Evolutionary conservation across 2,113 vertebrate genomes (phyloP), one percentile per base, ranked within the genome.

Genomic region (Nanger granti): DNA sequence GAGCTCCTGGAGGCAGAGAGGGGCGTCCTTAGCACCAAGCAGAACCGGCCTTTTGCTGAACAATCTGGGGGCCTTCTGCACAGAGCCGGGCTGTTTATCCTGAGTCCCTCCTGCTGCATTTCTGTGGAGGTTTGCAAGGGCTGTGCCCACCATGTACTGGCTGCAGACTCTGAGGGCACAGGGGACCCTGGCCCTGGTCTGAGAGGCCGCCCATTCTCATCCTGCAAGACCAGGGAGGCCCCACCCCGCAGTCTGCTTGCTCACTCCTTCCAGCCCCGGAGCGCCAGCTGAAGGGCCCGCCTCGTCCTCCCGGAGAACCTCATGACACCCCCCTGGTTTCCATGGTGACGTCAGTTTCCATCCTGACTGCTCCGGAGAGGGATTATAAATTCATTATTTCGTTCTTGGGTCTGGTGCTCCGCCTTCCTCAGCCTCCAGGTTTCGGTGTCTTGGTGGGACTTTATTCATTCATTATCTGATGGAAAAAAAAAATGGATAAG

Each of bases 271-370:
- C 17, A 7, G 4, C 28, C 28, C 60, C 52, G 44, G 86, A 64
- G 41, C 22, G 15, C 85, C 84, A 3, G 52, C 11, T 13, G 18
- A 64, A 29, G 55, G 17, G 24, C 47, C 94, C 34, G 54, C n/a
- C 54, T 2, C 28, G 73, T 89, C 20, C 82, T 57, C 49, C 95
- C 34, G 26, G 37, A 94, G 87, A 96, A 31, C 26, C 97, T 95
- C 76, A 20, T 52, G 82, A 12, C 4, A 2, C 87, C 96, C 0
- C 29, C 64, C 88, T 73, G 34, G 98, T 98, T 98, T 98, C 98
- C 98, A 98, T 98, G 97, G 98, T 31, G 92, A 98, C 55, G 91
- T 87, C 91, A 93, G 96, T 97, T 98, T 98, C 97, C 95, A 47
- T 37, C 85, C 97, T 3, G 59, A 64, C 92, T 92, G 91, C 94